Conservation (phyloP, 1,140 invertebrate species). For the Melipona quadrifasciata region DNA sequence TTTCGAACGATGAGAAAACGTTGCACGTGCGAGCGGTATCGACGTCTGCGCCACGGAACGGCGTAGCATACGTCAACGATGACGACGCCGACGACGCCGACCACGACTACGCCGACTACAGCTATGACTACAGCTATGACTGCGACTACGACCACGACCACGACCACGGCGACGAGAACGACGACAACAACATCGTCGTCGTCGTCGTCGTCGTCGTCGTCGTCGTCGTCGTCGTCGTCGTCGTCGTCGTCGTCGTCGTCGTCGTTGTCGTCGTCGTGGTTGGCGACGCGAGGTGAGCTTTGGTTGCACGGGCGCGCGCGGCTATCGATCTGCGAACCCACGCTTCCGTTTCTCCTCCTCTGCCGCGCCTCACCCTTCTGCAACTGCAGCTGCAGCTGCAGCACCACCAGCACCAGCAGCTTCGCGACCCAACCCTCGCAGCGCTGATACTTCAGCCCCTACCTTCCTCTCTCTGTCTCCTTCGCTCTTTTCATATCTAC, state of each 20-base stretch:
- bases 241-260: slow-evolving; percentile 15
- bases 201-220: slow-evolving; percentile 27
- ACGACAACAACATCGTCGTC: slow-evolving; percentile 26
- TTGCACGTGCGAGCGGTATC: slow-evolving; percentile 71
- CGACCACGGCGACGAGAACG: slow-evolving; percentile 13
- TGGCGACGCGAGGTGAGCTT: slow-evolving; percentile 62
- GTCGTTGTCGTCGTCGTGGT: slow-evolving; percentile 32
- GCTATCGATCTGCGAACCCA: slow-evolving; percentile 74
- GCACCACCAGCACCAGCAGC: slow-evolving; percentile 33
- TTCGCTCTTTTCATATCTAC: slow-evolving; percentile 7
- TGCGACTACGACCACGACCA: background rate
- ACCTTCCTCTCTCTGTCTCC: background rate
- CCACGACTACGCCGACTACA: background rate
- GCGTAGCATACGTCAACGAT: slow-evolving; percentile 32
- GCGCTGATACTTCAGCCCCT: slow-evolving; percentile 46
- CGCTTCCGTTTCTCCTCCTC: slow-evolving; percentile 68
- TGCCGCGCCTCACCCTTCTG: slow-evolving; percentile 46
- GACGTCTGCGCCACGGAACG: slow-evolving; percentile 64
- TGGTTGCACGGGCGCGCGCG: slow-evolving; percentile 67
- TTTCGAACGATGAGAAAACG: slow-evolving; percentile 68
- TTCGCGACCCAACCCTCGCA: slow-evolving; percentile 44
- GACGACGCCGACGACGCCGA: slow-evolving; percentile 14
- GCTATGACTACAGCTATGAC: background rate
- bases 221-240: slow-evolving; percentile 25
- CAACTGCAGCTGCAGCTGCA: slow-evolving; percentile 65